Percentiles rank a stretch among this genome's conserved stretches.
Conservation (phyloP, 2,888 invertebrate genomes). For the Dasysyrphus tricinctus region DNA sequence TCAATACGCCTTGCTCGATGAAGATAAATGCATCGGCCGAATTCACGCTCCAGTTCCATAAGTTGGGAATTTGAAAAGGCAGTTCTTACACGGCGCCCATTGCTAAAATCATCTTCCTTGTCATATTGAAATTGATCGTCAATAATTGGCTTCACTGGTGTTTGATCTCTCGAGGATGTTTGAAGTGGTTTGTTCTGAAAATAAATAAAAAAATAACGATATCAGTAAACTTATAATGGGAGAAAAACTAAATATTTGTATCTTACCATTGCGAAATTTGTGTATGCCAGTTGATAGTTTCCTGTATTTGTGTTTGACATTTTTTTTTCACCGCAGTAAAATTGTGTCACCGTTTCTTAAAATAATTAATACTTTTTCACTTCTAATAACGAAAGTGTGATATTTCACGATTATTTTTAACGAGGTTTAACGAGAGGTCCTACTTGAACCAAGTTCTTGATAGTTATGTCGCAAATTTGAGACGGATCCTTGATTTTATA, state of each 20-base stretch:
- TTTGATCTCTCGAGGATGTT: background rate
- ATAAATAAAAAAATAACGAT: background rate
- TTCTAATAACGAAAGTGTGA: background rate
- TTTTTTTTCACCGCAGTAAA: background rate
- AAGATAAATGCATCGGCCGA: constrained; percentile 96
- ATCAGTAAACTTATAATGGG: background rate
- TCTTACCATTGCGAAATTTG: constrained; percentile 9
- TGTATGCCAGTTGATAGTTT: background rate
- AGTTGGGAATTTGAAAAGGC: constrained; percentile 98
- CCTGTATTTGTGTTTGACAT: background rate
- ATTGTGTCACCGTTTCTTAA: too few relatives aligned
- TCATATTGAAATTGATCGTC: background rate
- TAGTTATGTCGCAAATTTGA: background rate
- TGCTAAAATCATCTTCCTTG: background rate
- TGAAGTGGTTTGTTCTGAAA: background rate
- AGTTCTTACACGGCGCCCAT: constrained; percentile 85
- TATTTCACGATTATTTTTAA: background rate
- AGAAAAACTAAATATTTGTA: background rate
- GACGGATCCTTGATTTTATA: background rate
- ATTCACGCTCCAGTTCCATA: constrained; percentile 96
- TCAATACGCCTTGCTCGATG: constrained; percentile 96
- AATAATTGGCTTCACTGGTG: background rate
- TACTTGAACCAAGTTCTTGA: background rate
- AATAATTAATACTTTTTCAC: too few relatives aligned
- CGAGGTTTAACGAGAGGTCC: background rate